Conservation (phyloP, 1,140 invertebrate genomes). For the Philaenus spumarius region DNA sequence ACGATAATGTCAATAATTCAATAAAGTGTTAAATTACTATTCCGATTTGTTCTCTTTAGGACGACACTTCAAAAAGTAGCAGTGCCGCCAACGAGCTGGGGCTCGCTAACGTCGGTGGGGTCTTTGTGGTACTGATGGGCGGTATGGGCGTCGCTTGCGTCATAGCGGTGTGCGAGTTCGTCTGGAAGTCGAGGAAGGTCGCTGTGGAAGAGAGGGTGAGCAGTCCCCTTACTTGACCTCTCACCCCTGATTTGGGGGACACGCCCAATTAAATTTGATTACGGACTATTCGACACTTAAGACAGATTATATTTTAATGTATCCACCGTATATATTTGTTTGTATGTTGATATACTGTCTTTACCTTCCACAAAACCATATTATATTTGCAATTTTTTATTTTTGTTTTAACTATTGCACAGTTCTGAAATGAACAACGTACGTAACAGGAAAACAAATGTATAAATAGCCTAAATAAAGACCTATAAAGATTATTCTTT, state of each 20-base stretch:
- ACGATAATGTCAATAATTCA: too few species aligned
- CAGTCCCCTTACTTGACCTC: slow-evolving; percentile 31
- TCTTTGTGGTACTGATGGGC: slow-evolving; percentile 90
- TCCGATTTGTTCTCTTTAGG: slow-evolving; percentile 44
- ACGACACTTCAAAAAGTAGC: slow-evolving; percentile 75
- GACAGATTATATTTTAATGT: too few species aligned
- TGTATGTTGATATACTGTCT: too few species aligned
- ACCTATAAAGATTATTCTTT: too few species aligned
- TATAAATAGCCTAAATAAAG: too few species aligned
- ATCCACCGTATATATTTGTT: too few species aligned
- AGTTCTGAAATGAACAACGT: too few species aligned
- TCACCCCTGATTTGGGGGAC: slow-evolving; percentile 29
- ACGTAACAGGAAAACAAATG: too few species aligned
- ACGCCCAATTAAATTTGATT: slow-evolving; percentile 22
- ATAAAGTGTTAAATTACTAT: too few species aligned
- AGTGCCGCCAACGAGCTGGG: slow-evolving; percentile 79
- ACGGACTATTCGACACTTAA: too few species aligned
- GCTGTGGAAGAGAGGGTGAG: slow-evolving; percentile 78
- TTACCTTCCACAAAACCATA: too few species aligned
- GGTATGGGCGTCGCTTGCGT: slow-evolving; percentile 84
- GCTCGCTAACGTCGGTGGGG: slow-evolving; percentile 88
- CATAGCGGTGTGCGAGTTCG: slow-evolving; percentile 84
- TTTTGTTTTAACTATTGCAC: background rate
- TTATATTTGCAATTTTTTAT: background rate
- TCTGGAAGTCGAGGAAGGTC: slow-evolving; percentile 89